These are phyloP conservation scores for Pachliopta kotzebuea DNA, from an alignment of 2,888 invertebrate species.

Conservation along the genomic window DNA sequence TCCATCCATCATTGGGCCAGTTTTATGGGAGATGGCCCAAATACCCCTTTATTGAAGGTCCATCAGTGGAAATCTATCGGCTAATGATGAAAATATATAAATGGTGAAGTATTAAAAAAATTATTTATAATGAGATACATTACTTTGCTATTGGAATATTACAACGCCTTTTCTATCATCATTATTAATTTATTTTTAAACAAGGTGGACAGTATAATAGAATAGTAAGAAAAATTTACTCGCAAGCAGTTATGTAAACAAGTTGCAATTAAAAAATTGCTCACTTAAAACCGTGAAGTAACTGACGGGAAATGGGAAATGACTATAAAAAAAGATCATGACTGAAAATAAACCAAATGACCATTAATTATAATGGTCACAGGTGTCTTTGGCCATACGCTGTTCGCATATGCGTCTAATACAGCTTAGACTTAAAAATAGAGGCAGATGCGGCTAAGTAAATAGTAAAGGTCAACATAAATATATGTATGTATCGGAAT, in stretches of 20 bases:
- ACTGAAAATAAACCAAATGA: slow-evolving; percentile 34
- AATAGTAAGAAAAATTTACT: slow-evolving; percentile 9
- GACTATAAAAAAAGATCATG: slow-evolving; percentile 29
- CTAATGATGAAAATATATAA: no score
- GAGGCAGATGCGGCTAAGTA: slow-evolving; percentile 37
- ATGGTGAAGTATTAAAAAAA: no score
- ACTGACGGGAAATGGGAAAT: slow-evolving; percentile 32
- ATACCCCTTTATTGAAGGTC: no score
- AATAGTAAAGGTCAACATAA: slow-evolving; percentile 38
- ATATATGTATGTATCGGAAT: slow-evolving; percentile 29
- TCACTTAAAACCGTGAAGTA: slow-evolving; percentile 1
- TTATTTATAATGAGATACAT: no score
- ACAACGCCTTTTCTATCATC: background rate
- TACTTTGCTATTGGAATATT: background rate
- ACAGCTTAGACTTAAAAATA: slow-evolving; percentile 41
- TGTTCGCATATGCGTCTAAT: slow-evolving; percentile 35
- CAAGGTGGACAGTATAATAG: slow-evolving; percentile 8
- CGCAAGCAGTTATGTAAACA: background rate
- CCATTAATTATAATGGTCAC: slow-evolving; percentile 29
- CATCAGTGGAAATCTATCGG: no score
- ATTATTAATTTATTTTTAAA: background rate
- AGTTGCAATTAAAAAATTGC: background rate
- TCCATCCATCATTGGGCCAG: no score
- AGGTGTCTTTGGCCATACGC: slow-evolving; percentile 29
- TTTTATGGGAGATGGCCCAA: no score